Percentiles rank a stretch among this genome's conserved stretches.
Evolutionary conservation across 1,140 invertebrate genomes (phyloP).

Genomic region (Pseudoatta argentina): DNA sequence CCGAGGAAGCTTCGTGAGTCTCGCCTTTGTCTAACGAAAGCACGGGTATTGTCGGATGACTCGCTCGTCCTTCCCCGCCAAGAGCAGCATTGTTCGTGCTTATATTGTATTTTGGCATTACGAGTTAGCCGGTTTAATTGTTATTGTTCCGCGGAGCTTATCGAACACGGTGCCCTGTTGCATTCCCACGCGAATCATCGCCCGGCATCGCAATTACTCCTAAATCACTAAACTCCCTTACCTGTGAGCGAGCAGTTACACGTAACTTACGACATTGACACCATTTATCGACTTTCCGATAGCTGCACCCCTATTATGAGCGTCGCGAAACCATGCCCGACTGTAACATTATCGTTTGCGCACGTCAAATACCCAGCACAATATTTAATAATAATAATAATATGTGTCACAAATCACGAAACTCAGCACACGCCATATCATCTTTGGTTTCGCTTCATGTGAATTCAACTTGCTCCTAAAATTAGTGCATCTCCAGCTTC

Average conservation of each 20-base stretch:
- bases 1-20: conserved; percentile 63
- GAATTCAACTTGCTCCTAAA: background rate
- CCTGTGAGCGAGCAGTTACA: conserved; percentile 48
- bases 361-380: background rate
- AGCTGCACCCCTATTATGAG: conserved; percentile 41
- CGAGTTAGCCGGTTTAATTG: conserved; percentile 76
- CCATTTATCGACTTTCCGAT: conserved; percentile 70
- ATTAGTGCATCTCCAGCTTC: background rate
- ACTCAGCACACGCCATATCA: background rate
- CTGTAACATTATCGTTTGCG: background rate
- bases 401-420: background rate
- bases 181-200: conserved; percentile 78
- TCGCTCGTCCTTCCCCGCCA: conserved; percentile 47
- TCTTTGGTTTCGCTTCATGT: background rate
- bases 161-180: conserved; percentile 74
- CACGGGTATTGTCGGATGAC: conserved; percentile 71
- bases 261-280: conserved; percentile 38
- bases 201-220: conserved; percentile 71
- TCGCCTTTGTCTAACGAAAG: conserved; percentile 75
- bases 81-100: conserved; percentile 76
- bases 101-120: conserved; percentile 77
- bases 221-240: conserved; percentile 75
- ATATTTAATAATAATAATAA: conserved; percentile 39
- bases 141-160: conserved; percentile 78
- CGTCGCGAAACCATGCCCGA: conserved; percentile 37